Base-by-base conservation (phyloP, 2,888 invertebrate species). In the Pegoplata infirma region DNA sequence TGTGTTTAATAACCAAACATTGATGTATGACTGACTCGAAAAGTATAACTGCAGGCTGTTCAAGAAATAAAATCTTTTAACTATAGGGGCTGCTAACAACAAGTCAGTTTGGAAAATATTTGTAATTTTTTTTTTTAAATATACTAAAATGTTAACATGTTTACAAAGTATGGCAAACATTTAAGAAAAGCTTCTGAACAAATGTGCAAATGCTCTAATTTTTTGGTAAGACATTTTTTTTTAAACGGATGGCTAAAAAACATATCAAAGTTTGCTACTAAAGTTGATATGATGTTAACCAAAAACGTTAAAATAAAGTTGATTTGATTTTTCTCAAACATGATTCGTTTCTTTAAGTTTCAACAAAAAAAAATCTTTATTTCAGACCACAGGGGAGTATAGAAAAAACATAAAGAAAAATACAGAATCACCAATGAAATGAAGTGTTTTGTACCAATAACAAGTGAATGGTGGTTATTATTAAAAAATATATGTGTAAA, bases 21-120 rank as follows among this genome's bases (percentile, higher is more conserved):
- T 79, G 74, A 75, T 79, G 69, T 66, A 79, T 79, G 79, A 67
- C 79, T 66, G 74, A 67, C 44, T 56, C 36, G 36, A 21, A 69
- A 69, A 59, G 23, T 61, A 23, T 79, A 44, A 47, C 21, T 40
- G 32, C 58, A 46, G 55, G 61, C 59, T 55, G 47, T 53, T 19
- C 36, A 36, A 55, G 46, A 59, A 12, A 59, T 25, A 25, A 40
- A 40, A 40, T n/a, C 36, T 40, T 40, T 40, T 12, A n/a, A 40
- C 36, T 12, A 40, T n/a, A 40, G 36, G 12, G 36, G 36, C 36
- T n/a, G n/a, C n/a, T n/a, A n/a, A n/a, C n/a, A 40, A 40, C 36
- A 12, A 40, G 36, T 40, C 36, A n/a, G 6, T 40, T 40, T n/a
- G 1, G n/a, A 32, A 10, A 32, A 40, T 5, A 40, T 40, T 40